These are phyloP conservation scores for Ptilorrhoa leucosticta DNA, from an alignment of 2,113 vertebrate genomes.

Conservation along the genomic window DNA sequence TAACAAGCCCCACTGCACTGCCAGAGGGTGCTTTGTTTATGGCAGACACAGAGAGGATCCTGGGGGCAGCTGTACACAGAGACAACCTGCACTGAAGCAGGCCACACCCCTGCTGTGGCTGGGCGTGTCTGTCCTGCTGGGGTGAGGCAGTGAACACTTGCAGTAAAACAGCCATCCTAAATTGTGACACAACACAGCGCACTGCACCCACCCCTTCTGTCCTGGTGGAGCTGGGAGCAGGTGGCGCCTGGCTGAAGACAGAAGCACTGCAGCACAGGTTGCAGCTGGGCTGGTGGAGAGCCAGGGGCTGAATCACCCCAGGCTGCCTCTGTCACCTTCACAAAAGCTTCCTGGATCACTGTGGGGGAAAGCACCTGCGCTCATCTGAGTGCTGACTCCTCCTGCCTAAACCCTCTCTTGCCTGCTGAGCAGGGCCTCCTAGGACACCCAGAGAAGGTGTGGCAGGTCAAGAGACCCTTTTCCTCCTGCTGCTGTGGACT, in stretches of 20 bases:
- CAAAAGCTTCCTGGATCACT: background rate
- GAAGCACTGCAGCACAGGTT: background rate
- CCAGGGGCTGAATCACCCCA: background rate
- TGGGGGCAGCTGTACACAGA: background rate
- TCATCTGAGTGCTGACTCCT: background rate
- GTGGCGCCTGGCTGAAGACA: background rate
- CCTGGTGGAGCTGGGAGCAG: accelerated
- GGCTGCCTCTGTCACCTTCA: background rate
- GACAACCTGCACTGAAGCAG: background rate
- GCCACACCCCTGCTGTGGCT: background rate
- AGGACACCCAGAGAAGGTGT: background rate
- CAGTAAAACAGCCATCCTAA: background rate
- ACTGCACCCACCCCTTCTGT: background rate
- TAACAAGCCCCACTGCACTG: background rate
- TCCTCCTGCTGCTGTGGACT: background rate
- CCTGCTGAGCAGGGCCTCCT: background rate
- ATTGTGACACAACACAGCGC: background rate
- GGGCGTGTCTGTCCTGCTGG: accelerated
- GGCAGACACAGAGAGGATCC: background rate
- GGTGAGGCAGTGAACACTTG: background rate
- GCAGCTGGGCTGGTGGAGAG: background rate
- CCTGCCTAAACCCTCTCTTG: background rate
- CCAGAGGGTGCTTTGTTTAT: background rate
- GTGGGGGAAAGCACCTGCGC: background rate
- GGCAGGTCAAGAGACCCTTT: background rate